Percentiles rank a stretch among this genome's conserved stretches.
phyloP scores from a whole-genome alignment of 2,888 invertebrate genomes.

The Ramazzottius varieornatus region DNA sequence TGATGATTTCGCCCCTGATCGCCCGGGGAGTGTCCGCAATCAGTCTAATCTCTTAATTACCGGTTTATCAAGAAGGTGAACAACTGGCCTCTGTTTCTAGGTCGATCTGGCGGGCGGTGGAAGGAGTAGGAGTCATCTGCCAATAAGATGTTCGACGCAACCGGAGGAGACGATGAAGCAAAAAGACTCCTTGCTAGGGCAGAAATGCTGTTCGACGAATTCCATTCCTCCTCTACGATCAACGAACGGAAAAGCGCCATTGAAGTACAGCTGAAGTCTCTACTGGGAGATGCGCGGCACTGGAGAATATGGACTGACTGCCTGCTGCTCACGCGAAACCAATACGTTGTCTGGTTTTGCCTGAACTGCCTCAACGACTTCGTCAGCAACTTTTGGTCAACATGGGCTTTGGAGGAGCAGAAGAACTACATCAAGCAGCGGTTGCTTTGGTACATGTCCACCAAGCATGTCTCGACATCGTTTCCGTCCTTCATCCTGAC shows the following conservation, averaged over 20 bases:
- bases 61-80: too few species aligned
- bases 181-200: not conserved
- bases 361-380: not conserved
- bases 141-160: too few species aligned
- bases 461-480: not conserved
- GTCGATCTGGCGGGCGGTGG: too few species aligned
- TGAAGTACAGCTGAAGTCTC: not conserved
- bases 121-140: too few species aligned
- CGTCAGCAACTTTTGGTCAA: not conserved
- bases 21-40: too few species aligned
- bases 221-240: not conserved
- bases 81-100: too few species aligned
- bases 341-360: not conserved
- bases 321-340: not conserved
- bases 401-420: not conserved
- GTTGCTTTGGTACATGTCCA: not conserved
- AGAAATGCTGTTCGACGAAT: not conserved
- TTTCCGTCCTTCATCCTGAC: not conserved
- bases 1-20: too few species aligned
- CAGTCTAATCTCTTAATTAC: too few species aligned
- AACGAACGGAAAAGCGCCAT: not conserved
- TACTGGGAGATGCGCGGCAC: not conserved
- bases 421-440: constrained; percentile 1
- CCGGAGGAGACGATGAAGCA: too few species aligned
- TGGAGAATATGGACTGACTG: not conserved